Evolutionary conservation across 2,888 invertebrate genomes (phyloP), one percentile per base, ranked within the genome.

Genomic region (Amblyjoppa fuscipennis): DNA sequence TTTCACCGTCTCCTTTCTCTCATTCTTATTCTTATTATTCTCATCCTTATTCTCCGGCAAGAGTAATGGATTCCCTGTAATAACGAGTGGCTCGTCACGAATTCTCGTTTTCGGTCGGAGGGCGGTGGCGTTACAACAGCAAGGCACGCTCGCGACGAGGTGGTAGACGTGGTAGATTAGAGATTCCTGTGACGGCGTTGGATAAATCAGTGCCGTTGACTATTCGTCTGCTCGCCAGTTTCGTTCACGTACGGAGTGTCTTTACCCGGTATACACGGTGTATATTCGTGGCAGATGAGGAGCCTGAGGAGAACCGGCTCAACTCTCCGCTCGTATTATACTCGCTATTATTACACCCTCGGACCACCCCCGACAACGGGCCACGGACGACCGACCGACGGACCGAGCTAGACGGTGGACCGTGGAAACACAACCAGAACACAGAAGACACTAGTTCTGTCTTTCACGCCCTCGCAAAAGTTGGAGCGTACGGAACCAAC

Each of bases 331-430:
- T 69, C 78, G 85, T 85, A 81, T 81, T 89, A 92, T 92, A 88
- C 82, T 89, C 88, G 89, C 90, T 92, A 91, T 92, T 92, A 92
- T 91, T 91, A 91, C 88, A 89, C 89, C 88, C 89, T 90, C 85
- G 87, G 87, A 83, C 89, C 91, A 91, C 90, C 90, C 89, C 89
- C 90, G 88, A 88, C 88, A 88, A 87, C 59, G 28, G 11, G 59
- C 82, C 81, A 83, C 86, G 69, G 71, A 38, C 80, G 56, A 61
- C 64, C 79, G 81, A 75, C 84, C 79, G 84, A 71, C 78, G 71
- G 84, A 84, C 82, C 69, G 75, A 79, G 79, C 66, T 51, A 78
- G 68, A 78, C 68, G 75, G 13, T 41, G 77, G 59, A 69, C 28
- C 53, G 49, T 61, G 51, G 41, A 34, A 59, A 66, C 66, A 53